Evolutionary conservation across 2,888 invertebrate genomes (phyloP), one percentile per base, ranked within the genome.

Genomic region (Melanargia galathea): DNA sequence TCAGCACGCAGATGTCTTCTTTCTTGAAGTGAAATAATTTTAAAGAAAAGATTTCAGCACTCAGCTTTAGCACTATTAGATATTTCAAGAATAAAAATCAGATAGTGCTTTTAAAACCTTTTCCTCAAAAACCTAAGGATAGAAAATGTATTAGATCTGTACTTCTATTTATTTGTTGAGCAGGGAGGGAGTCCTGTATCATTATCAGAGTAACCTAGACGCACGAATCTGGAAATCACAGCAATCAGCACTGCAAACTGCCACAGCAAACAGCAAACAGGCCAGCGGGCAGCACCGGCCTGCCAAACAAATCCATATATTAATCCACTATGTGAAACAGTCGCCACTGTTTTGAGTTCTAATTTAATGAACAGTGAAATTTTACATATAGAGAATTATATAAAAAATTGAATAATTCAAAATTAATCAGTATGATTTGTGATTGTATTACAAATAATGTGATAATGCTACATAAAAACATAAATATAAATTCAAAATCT

Each of bases 281-380:
- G 90, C 91, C 90, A 90, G 89, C 91, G 84, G 74, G 86, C 90
- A 84, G 84, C 90, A 90, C 91, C 91, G 90, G 90, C 91, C 91
- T 91, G 91, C 86, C 91, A 86, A 91, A 91, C 90, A 90, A 91
- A 90, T 79, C 82, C 76, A 80, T 75, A 76, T 73, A 82, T 90
- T 90, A 90, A 84, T 82, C 75, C 70, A 75, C 73, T 83, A 69
- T 61, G 67, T 61, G 67, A 68, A 16, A 54, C 51, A 48, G 60
- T 45, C 13, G 22, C 56, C 45, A 45, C n/a, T 26, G 30, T 30
- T 30, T 56, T 45, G 8, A 5, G 16, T 33, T 51, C 13, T 11
- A 22, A 46, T 22, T 45, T 13, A 22, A 8, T 22, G 22, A 11
- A 22, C 43, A 18, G 45, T 22, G 13, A 11, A 10, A 38, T n/a